These are phyloP conservation scores for Dromas ardeola DNA, from an alignment of 2,113 vertebrate genomes.

Conservation along the genomic window DNA sequence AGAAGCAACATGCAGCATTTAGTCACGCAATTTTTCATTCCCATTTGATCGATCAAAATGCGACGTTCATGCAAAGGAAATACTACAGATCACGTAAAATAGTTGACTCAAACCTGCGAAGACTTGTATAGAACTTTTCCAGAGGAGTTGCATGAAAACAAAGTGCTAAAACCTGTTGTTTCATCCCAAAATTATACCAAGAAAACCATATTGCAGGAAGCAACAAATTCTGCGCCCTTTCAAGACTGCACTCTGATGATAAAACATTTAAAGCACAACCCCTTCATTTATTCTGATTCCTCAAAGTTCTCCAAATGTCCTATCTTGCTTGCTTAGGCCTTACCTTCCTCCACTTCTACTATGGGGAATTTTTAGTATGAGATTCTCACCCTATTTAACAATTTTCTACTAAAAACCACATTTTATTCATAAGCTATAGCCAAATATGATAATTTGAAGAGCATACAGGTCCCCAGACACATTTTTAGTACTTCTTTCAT, in stretches of 20 bases:
- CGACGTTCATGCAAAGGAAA: neutral
- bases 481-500: conserved; percentile 39
- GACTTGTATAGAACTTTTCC: neutral
- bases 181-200: neutral
- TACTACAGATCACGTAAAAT: neutral
- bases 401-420: neutral
- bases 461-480: neutral
- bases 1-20: neutral
- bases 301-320: neutral
- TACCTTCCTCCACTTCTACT: neutral
- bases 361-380: neutral
- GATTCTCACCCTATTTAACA: neutral
- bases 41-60: neutral
- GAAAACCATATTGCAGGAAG: neutral
- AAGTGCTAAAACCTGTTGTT: neutral
- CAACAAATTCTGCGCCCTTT: neutral
- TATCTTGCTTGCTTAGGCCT: neutral
- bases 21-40: neutral
- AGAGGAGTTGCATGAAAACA: neutral
- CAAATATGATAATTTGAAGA: neutral
- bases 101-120: neutral
- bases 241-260: neutral
- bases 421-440: neutral
- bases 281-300: neutral
- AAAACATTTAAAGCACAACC: neutral